Evolutionary conservation across 2,113 vertebrate species (phyloP).

Genomic region (Platysteira castanea): DNA sequence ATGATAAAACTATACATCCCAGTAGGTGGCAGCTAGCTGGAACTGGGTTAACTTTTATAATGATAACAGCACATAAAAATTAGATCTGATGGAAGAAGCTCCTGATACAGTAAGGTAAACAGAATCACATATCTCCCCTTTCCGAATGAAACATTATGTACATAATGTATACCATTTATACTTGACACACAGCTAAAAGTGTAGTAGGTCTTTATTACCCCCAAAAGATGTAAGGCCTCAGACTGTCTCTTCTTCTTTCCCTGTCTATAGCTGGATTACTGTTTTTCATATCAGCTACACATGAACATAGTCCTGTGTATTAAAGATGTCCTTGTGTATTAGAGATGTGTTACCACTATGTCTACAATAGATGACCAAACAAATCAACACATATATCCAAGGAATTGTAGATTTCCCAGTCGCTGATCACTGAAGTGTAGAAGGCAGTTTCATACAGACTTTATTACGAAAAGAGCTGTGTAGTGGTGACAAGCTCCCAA

Average conservation of each 20-base stretch:
- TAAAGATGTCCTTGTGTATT: neutral
- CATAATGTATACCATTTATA: neutral
- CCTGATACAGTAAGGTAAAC: constrained; percentile 56
- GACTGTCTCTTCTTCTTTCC: neutral
- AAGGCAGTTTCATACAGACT: neutral
- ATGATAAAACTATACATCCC: constrained; percentile 58
- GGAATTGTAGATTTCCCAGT: neutral
- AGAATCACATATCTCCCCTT: constrained; percentile 11
- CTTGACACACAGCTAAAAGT: neutral
- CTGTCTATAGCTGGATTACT: neutral
- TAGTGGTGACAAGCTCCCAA: neutral
- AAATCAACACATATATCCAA: neutral
- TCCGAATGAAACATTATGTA: constrained; percentile 15
- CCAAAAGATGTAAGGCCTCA: constrained; percentile 24
- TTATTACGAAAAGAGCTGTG: neutral
- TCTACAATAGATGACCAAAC: neutral
- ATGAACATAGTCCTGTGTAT: neutral
- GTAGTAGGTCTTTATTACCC: neutral
- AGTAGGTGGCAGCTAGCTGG: constrained; percentile 72
- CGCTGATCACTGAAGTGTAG: neutral
- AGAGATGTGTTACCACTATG: neutral
- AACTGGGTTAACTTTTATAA: constrained; percentile 71
- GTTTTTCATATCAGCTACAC: neutral
- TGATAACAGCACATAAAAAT: constrained; percentile 61
- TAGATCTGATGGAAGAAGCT: constrained; percentile 38